Percentiles rank a stretch among this genome's conserved stretches.
Evolutionary conservation across 2,797 vertebrate species (phyloP).

Genomic region (Peromyscus attwateri): DNA sequence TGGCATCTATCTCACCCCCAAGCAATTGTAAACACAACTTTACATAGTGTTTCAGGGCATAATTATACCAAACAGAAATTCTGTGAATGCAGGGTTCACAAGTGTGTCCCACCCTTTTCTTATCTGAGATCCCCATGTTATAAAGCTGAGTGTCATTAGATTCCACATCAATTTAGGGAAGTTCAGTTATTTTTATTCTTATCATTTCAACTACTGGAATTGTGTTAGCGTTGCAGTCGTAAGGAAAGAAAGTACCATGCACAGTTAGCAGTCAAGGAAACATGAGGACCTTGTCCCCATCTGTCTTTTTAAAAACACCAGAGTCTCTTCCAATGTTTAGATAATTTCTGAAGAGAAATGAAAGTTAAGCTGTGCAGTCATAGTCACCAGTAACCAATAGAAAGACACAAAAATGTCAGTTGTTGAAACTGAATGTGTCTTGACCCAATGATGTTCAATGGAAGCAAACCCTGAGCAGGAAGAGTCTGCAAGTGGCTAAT

Average conservation of each 20-base stretch:
- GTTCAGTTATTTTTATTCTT: slow-evolving; percentile 35
- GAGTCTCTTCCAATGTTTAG: background rate
- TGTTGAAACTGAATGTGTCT: background rate
- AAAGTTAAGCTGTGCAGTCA: background rate
- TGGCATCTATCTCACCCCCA: background rate
- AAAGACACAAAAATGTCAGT: background rate
- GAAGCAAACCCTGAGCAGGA: background rate
- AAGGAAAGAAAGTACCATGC: background rate
- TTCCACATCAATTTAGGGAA: slow-evolving; percentile 26
- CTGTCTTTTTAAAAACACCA: background rate
- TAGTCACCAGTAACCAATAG: background rate
- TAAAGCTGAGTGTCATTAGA: slow-evolving; percentile 31
- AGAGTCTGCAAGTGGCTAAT: too few species aligned
- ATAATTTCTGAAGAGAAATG: background rate
- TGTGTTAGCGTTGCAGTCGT: background rate
- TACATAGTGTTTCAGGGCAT: background rate
- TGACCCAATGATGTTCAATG: background rate
- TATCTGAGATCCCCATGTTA: background rate
- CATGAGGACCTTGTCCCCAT: background rate
- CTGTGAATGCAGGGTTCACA: background rate
- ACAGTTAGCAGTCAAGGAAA: background rate
- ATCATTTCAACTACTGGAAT: background rate
- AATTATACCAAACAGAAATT: background rate
- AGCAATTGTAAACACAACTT: background rate
- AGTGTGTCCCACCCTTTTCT: background rate